Base-by-base conservation (phyloP, 2,888 invertebrate species). In the Prostheceraeus crozeri region DNA sequence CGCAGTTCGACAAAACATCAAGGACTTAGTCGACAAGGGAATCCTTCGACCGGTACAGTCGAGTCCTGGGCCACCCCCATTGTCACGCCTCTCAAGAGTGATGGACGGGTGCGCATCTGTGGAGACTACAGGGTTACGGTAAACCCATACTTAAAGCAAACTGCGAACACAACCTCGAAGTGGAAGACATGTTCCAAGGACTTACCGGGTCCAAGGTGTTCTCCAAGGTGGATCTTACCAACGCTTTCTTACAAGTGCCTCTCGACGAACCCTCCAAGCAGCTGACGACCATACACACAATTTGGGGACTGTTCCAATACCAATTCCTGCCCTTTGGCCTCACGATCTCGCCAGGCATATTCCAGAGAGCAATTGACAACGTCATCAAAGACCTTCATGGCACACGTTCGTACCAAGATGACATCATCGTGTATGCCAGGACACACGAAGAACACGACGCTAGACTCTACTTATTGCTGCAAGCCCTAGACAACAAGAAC, bases 81-180 rank as follows among this genome's bases (percentile, higher is more conserved):
- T 48, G 23, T 48, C 4, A 8, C 48, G 23, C 48, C 48, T 11
- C 48, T 48, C 48, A 48, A 48, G 27, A 6, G 4, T 25, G 23
- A 4, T 8, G 48, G 14, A 10, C 6, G 4, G 8, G 25, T 28
- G 25, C 23, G 48, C 11, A 48, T 48, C 8, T 48, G 48, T 48
- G 48, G 48, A 25, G 48, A 48, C 14, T 48, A 48, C 23, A 48
- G 27, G n/a, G 48, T 48, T 21, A 8, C 48, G 4, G 27, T 48
- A 6, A 48, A 48, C 27, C 48, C 48, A 25, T 28, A 48, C 48
- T 48, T 48, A 28, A 48, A 48, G 48, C 48, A 48, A 23, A 48
- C 48, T 19, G 4, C 23, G 23, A 19, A 4, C 48, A 48, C 23
- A 21, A 48, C 48, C 48, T 28, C 23, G n/a, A n/a, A n/a, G n/a